Evolutionary conservation across 2,113 vertebrate genomes (phyloP).

Genomic region (Nibea coibor): DNA sequence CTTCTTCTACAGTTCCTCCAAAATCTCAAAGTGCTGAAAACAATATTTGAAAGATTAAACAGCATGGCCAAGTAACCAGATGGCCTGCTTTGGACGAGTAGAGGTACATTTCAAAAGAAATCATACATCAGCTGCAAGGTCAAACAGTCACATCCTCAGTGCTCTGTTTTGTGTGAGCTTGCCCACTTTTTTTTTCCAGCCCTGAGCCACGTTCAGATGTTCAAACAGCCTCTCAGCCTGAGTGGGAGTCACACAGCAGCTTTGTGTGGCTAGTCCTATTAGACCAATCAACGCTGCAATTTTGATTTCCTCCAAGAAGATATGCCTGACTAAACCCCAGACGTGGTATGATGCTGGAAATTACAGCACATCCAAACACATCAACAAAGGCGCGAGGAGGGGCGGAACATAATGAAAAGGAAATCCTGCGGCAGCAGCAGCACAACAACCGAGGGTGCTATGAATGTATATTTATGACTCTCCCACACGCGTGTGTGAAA

Average conservation of each 20-base stretch:
- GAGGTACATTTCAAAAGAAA: constrained; percentile 46
- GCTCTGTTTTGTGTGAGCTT: neutral
- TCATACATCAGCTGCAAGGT: constrained; percentile 33
- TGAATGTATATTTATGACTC: constrained; percentile 31
- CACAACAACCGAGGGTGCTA: neutral
- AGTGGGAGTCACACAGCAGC: constrained; percentile 12
- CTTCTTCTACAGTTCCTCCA: constrained; percentile 25
- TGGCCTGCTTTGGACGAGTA: neutral
- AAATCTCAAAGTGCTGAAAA: constrained; percentile 34
- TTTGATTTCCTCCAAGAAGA: constrained; percentile 58
- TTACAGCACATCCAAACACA: constrained; percentile 20
- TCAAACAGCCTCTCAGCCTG: constrained; percentile 28
- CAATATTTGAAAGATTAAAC: constrained; percentile 51
- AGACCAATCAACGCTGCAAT: constrained; percentile 41
- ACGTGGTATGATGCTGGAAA: constrained; percentile 25
- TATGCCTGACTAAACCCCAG: constrained; percentile 16
- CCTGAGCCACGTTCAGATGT: constrained; percentile 39
- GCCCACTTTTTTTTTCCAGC: neutral
- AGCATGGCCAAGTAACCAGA: constrained; percentile 34
- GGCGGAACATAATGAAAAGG: neutral
- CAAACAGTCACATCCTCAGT: constrained; percentile 18
- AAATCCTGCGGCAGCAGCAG: constrained; percentile 20
- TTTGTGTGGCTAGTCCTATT: constrained; percentile 31
- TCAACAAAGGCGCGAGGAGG: constrained; percentile 28
- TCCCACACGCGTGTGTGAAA: neutral